Evolutionary conservation across 2,113 vertebrate species (phyloP).

Genomic region (Chascanopsetta lugubris): DNA sequence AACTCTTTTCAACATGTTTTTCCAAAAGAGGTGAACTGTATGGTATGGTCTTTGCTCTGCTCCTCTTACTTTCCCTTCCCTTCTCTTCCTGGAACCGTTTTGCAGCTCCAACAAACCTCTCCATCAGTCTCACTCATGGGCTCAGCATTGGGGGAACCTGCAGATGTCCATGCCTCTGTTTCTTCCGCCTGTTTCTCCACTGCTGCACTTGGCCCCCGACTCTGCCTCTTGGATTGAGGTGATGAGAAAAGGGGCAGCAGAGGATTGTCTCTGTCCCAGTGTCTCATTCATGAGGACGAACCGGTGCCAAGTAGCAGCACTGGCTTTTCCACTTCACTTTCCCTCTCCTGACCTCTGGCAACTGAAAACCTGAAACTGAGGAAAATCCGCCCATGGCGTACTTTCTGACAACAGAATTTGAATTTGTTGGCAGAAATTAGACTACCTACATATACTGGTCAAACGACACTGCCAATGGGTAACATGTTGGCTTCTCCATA

Average conservation of each 20-base stretch:
- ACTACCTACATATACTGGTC: not conserved
- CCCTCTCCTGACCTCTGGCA: constrained; percentile 43
- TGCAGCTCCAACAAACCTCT: constrained; percentile 41
- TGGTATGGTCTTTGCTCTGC: constrained; percentile 1
- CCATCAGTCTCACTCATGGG: constrained; percentile 35
- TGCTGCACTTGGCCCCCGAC: constrained; percentile 49
- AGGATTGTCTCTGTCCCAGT: constrained; percentile 54
- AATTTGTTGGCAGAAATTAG: constrained; percentile 1
- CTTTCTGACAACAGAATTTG: constrained; percentile 11
- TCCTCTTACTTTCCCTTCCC: constrained; percentile 15
- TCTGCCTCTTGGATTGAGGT: constrained; percentile 44
- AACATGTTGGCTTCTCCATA: constrained; percentile 1
- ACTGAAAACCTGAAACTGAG: constrained; percentile 15
- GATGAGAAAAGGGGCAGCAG: constrained; percentile 45
- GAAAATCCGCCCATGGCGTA: constrained; percentile 11
- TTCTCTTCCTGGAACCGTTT: constrained; percentile 25
- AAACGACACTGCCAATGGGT: not conserved
- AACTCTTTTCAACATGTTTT: not conserved
- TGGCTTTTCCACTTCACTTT: constrained; percentile 51
- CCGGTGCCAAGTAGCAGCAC: constrained; percentile 45
- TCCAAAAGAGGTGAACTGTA: constrained; percentile 2
- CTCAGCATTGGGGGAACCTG: constrained; percentile 34
- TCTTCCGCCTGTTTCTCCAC: constrained; percentile 58
- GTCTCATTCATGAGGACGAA: constrained; percentile 32
- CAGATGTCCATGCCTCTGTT: constrained; percentile 55